Evolutionary conservation across 2,113 vertebrate species (phyloP).

Genomic region (Phocoena sinus): DNA sequence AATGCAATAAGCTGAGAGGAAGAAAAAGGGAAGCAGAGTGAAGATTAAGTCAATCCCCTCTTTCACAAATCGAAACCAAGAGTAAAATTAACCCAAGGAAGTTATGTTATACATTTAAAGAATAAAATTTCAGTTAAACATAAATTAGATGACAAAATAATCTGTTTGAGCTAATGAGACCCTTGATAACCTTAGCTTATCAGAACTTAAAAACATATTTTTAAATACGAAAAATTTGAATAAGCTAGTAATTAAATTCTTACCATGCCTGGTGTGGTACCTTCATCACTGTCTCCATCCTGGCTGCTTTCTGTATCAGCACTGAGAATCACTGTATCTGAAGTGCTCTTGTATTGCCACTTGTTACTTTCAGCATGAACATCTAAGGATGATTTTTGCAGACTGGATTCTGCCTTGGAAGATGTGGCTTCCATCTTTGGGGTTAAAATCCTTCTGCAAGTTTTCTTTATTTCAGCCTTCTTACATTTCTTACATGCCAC

Average conservation of each 20-base stretch:
- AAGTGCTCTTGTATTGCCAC: not conserved
- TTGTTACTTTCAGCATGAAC: not conserved
- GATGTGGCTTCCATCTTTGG: conserved; percentile 35
- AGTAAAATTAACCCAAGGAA: conserved; percentile 1
- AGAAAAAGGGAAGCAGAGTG: not conserved
- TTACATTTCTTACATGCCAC: not conserved
- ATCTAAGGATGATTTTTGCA: conserved; percentile 17
- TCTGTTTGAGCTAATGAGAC: not conserved
- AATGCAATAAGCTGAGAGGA: not conserved
- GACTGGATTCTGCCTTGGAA: conserved; percentile 22
- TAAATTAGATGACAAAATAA: not conserved
- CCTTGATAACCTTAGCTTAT: not conserved
- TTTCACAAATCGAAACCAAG: not conserved
- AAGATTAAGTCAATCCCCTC: not conserved
- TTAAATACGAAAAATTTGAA: not conserved
- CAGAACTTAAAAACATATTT: conserved; percentile 12
- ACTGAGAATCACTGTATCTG: not conserved
- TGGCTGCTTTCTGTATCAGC: conserved; percentile 27
- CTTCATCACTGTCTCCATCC: conserved; percentile 56
- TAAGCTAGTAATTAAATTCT: conserved; percentile 57
- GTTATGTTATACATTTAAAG: not conserved
- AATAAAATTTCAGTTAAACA: not conserved
- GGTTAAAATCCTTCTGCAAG: conserved; percentile 9
- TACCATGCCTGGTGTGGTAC: conserved; percentile 28
- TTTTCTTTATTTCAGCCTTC: conserved; percentile 42